These are phyloP conservation scores for Gryon sp. DNA, from an alignment of 1,140 invertebrate genomes.

Conservation along the genomic window DNA sequence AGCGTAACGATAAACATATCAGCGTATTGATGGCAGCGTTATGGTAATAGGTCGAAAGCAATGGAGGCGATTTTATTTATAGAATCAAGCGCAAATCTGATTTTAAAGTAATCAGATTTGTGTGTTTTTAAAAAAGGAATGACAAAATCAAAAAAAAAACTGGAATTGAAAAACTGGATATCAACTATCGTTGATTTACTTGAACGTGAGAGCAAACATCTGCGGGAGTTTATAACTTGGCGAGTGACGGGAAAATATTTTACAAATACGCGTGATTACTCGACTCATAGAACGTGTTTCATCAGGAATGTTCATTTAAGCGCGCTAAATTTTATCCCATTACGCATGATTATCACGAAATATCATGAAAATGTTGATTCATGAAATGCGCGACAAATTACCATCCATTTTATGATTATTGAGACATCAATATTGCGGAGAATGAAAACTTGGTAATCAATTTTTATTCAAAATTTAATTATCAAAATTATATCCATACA, in stretches of 20 bases:
- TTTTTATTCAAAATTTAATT: no score
- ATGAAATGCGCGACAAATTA: constrained; percentile 20
- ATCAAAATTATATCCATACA: no score
- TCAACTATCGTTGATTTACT: constrained; percentile 40
- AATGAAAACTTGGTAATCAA: no score
- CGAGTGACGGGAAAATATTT: constrained; percentile 49
- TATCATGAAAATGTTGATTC: constrained; percentile 32
- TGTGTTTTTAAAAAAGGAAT: background rate
- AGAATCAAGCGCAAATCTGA: constrained; percentile 13
- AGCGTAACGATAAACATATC: constrained; percentile 19
- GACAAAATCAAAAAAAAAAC: constrained; percentile 6
- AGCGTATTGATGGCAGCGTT: constrained; percentile 22
- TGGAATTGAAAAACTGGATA: constrained; percentile 30
- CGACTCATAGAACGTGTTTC: constrained; percentile 27
- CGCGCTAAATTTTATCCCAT: constrained; percentile 32
- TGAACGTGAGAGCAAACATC: constrained; percentile 51
- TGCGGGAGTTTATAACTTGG: constrained; percentile 47
- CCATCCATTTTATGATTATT: background rate
- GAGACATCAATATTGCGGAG: background rate
- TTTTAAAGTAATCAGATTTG: background rate
- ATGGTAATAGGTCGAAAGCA: constrained; percentile 22
- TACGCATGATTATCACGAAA: constrained; percentile 33
- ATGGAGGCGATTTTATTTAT: constrained; percentile 19
- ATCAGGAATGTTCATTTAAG: constrained; percentile 44
- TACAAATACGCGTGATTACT: constrained; percentile 50